phyloP scores from a whole-genome alignment of 2,113 vertebrate genomes.

The Eurystomus gularis region DNA sequence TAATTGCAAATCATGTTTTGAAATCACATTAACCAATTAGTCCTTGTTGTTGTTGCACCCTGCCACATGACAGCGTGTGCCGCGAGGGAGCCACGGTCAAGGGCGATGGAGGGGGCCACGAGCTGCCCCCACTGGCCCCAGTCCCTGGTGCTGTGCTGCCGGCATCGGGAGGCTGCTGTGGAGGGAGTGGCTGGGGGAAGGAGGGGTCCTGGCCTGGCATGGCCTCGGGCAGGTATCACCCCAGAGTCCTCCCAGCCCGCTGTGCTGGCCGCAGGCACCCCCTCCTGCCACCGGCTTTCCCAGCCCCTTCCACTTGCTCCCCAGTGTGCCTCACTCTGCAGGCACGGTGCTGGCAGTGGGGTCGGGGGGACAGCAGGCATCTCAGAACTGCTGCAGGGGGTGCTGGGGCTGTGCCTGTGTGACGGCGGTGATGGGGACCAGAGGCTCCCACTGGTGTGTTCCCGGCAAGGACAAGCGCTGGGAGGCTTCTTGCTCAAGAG shows the following conservation, averaged over 20 bases:
- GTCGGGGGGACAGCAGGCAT: accelerated
- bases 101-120: neutral
- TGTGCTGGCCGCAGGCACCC: neutral
- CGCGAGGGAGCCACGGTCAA: neutral
- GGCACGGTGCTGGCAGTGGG: neutral
- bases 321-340: neutral
- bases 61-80: conserved; percentile 47
- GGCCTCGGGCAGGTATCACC: neutral
- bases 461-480: accelerated
- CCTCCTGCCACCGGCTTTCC: neutral
- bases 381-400: neutral
- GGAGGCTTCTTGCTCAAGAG: neutral
- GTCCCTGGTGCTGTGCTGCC: neutral
- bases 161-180: neutral
- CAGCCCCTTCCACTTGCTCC: accelerated
- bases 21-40: conserved; percentile 68
- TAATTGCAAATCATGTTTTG: conserved; percentile 68
- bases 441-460: neutral
- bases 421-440: too few species aligned
- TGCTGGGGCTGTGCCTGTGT: neutral
- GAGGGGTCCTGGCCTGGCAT: neutral
- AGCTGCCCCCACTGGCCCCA: accelerated
- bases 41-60: conserved; percentile 49
- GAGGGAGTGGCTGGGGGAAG: neutral
- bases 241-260: neutral